These are phyloP conservation scores for Melinaea marsaeus DNA, from an alignment of 2,888 invertebrate genomes.

Conservation along the genomic window DNA sequence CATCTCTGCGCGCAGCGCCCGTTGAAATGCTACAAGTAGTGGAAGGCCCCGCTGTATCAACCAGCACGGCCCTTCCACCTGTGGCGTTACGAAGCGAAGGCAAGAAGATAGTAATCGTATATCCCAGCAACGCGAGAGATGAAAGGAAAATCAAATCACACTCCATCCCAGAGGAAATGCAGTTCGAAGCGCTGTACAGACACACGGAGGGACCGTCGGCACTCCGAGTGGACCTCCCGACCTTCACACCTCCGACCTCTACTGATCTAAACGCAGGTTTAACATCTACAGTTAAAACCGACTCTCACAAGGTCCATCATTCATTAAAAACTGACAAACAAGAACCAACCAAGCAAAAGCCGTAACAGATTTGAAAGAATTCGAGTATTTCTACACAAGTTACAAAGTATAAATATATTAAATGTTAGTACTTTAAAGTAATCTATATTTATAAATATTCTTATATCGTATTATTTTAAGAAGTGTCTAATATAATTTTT, in stretches of 20 bases:
- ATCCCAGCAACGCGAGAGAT: slow-evolving; percentile 71
- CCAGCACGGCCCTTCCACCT: slow-evolving; percentile 68
- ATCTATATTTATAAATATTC: too few species aligned
- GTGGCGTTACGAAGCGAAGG: slow-evolving; percentile 63
- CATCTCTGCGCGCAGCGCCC: slow-evolving; percentile 54
- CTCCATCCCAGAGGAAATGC: slow-evolving; percentile 71
- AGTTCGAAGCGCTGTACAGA: slow-evolving; percentile 70
- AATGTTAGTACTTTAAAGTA: background rate
- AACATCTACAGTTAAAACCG: slow-evolving; percentile 33
- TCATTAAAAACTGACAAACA: slow-evolving; percentile 37
- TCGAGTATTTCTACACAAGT: background rate
- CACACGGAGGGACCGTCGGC: slow-evolving; percentile 59
- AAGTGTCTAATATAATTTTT: slow-evolving; percentile 22
- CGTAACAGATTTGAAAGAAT: slow-evolving; percentile 29
- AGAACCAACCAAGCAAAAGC: slow-evolving; percentile 29
- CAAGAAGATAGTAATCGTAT: slow-evolving; percentile 72
- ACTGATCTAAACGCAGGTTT: slow-evolving; percentile 31
- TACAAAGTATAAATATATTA: too few species aligned
- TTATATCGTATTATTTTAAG: background rate
- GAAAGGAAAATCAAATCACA: slow-evolving; percentile 72
- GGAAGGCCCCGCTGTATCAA: slow-evolving; percentile 53
- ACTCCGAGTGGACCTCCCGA: slow-evolving; percentile 78
- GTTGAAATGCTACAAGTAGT: slow-evolving; percentile 64
- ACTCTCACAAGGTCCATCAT: slow-evolving; percentile 51
- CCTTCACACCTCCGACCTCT: slow-evolving; percentile 71